Percentiles rank a stretch among this genome's conserved stretches.
phyloP scores from a whole-genome alignment of 2,113 vertebrate genomes.

The Zosterops hypoxanthus region DNA sequence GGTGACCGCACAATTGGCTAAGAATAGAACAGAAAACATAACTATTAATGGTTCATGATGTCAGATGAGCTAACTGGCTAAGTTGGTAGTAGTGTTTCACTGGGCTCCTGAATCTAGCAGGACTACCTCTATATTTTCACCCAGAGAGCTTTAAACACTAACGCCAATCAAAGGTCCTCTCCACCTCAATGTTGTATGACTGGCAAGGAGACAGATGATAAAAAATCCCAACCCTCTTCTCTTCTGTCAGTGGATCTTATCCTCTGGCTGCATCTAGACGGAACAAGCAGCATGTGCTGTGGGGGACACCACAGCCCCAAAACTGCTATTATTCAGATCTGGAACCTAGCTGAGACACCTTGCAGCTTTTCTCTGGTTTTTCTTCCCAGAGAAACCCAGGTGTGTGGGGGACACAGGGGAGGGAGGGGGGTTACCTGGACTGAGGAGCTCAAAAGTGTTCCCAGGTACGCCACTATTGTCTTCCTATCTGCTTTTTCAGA shows the following conservation, averaged over 20 bases:
- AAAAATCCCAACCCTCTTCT: slow-evolving; percentile 46
- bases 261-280: not conserved
- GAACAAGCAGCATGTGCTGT: not conserved
- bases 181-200: slow-evolving; percentile 51
- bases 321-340: not conserved
- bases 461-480: not conserved
- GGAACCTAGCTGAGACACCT: not conserved
- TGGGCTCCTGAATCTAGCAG: slow-evolving; percentile 37
- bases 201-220: slow-evolving; percentile 24
- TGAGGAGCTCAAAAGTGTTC: not conserved
- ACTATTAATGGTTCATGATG: slow-evolving; percentile 62
- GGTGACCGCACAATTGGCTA: slow-evolving; percentile 49
- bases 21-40: slow-evolving; percentile 51
- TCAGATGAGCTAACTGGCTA: slow-evolving; percentile 52
- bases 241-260: slow-evolving; percentile 28
- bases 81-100: slow-evolving; percentile 47
- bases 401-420: not conserved
- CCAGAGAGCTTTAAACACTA: not conserved
- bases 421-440: not conserved
- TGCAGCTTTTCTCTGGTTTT: slow-evolving; percentile 6
- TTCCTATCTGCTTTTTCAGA: not conserved
- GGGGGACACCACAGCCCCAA: not conserved
- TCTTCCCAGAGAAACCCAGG: slow-evolving; percentile 26
- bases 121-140: slow-evolving; percentile 54
- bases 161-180: slow-evolving; percentile 48